Evolutionary conservation across 1,140 invertebrate genomes (phyloP), one percentile per base, ranked within the genome.

Genomic region (Temnothorax longispinosus): DNA sequence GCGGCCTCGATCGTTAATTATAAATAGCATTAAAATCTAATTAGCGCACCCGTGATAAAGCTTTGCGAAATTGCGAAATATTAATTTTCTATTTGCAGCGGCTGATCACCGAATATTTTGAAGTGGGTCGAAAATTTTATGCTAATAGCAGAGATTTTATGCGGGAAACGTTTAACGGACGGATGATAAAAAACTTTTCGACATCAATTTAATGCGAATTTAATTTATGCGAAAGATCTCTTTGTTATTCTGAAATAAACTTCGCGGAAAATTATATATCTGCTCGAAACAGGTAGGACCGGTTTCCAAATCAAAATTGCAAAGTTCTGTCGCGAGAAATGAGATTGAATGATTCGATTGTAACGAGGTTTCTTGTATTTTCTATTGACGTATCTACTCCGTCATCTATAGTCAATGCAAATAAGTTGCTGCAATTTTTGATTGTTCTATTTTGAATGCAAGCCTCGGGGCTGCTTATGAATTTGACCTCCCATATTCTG

Each of bases 401-500:
- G 13, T 58, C 38, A 10, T 7, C 38, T 58, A 15, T 58, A 15
- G 44, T 81, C 38, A 6, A 47, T 72, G 52, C 21, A 41, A 71
- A 21, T 56, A 38, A 13, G 6, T 44, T 15, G 44, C 35, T 32
- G 65, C 47, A 74, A 74, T 60, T 82, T 60, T 74, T 27, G 7
- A 81, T 74, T 60, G 41, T n/a, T 41, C 18, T 2, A 21, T 21
- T 13, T 47, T 11, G 27, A 72, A 47, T 58, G 38, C 52, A 35
- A 44, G 8, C 10, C 21, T 15, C 60, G 1, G 11, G 18, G 7
- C 44, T n/a, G 27, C 35, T 44, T 69, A 27, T 64, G 67, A 60
- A 47, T 58, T 80, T 86, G 87, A 88, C 50, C 87, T 50, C n/a
- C 0, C n/a, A 32, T 41, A 47, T 85, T 56, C 38, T 27, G 47